Conservation (phyloP, 2,113 vertebrate species). For the Bufo gargarizans region DNA sequence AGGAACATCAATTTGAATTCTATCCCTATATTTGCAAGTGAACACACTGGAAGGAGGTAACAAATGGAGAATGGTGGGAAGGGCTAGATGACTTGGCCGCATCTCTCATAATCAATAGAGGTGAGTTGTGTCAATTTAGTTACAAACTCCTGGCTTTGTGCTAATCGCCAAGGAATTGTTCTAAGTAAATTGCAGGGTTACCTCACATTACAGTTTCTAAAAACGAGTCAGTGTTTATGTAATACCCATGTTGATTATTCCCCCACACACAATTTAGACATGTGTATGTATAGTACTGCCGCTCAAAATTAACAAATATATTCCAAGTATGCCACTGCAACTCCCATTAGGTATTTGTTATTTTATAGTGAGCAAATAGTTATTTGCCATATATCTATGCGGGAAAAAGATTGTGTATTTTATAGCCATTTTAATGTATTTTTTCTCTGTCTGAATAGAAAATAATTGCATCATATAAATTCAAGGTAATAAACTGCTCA, state of each 20-base stretch:
- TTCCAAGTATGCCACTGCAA: slow-evolving; percentile 9
- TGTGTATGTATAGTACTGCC: slow-evolving; percentile 17
- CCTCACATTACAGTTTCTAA: background rate
- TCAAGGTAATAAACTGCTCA: slow-evolving; percentile 65
- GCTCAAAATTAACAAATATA: slow-evolving; percentile 43
- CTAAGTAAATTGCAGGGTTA: background rate
- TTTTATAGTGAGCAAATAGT: slow-evolving; percentile 30
- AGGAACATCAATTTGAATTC: no score
- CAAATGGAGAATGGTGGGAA: background rate
- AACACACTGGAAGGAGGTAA: background rate
- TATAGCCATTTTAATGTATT: slow-evolving; percentile 48
- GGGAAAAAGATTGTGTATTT: slow-evolving; percentile 50
- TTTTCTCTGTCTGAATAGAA: slow-evolving; percentile 61
- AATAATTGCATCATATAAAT: slow-evolving; percentile 61
- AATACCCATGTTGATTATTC: slow-evolving; percentile 9
- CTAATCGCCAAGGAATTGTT: background rate
- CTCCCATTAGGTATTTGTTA: slow-evolving; percentile 45
- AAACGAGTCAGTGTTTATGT: background rate
- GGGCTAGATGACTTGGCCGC: background rate
- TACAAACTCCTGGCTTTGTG: background rate
- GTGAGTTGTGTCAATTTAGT: background rate
- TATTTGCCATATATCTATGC: slow-evolving; percentile 46
- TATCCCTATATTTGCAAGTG: background rate
- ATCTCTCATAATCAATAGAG: background rate
- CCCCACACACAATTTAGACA: slow-evolving; percentile 20